These are phyloP conservation scores for Phylloscopus collybita DNA, from an alignment of 2,797 vertebrate species.

Conservation along the genomic window DNA sequence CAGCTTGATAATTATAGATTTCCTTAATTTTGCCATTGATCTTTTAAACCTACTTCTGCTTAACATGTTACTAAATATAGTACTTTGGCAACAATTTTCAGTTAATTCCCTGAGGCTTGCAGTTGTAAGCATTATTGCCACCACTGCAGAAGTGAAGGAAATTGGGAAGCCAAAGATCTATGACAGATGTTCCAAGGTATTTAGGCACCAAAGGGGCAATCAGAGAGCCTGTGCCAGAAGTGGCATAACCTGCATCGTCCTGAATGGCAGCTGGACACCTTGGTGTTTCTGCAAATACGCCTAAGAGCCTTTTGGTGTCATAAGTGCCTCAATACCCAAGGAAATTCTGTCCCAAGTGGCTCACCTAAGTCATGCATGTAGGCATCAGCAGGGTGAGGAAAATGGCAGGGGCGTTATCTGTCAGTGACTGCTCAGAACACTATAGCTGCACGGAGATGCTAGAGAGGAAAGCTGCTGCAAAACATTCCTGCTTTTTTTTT, in stretches of 20 bases:
- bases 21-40: not conserved
- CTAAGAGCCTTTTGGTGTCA: not conserved
- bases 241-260: not conserved
- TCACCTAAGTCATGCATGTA: not conserved
- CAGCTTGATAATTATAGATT: not conserved
- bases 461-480: not conserved
- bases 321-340: not conserved
- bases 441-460: not conserved
- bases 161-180: not conserved
- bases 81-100: not conserved
- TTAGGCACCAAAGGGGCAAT: not conserved
- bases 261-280: not conserved
- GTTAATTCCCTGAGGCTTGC: not conserved
- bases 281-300: not conserved
- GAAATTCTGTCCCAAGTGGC: not conserved
- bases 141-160: not conserved
- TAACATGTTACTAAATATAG: not conserved
- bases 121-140: not conserved
- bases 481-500: not conserved
- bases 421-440: not conserved
- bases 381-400: not conserved
- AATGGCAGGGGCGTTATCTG: not conserved
- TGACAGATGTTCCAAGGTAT: not conserved
- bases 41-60: slow-evolving; percentile 7
- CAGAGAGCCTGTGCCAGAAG: not conserved